phyloP scores from a whole-genome alignment of 2,113 vertebrate species.

The Oreochromis spilurus region DNA sequence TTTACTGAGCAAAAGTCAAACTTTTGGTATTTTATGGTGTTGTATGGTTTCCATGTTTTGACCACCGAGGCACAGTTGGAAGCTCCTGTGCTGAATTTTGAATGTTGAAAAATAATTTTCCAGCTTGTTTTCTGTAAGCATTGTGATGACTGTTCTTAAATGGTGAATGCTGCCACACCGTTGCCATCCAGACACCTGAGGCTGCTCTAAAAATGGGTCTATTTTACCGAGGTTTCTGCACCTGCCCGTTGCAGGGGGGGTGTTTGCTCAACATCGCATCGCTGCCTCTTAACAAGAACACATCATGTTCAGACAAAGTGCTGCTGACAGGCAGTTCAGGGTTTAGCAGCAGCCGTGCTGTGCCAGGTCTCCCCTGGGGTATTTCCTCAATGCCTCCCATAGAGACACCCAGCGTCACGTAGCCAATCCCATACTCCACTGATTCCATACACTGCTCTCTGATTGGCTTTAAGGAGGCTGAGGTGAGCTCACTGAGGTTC shows the following conservation, averaged over 20 bases:
- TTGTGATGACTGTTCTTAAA: slow-evolving; percentile 2
- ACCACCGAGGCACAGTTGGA: neutral
- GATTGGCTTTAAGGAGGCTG: slow-evolving; percentile 48
- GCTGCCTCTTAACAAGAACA: slow-evolving; percentile 24
- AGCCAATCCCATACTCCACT: slow-evolving; percentile 17
- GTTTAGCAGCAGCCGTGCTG: slow-evolving; percentile 55
- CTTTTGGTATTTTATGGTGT: neutral
- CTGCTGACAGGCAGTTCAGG: slow-evolving; percentile 52
- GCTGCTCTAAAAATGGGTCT: slow-evolving; percentile 8
- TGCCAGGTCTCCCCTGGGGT: slow-evolving; percentile 38
- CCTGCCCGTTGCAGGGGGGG: slow-evolving; percentile 3
- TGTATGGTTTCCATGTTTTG: neutral
- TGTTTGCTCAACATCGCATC: neutral
- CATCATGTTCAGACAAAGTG: slow-evolving; percentile 51
- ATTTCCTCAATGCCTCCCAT: slow-evolving; percentile 56
- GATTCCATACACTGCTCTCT: slow-evolving; percentile 10
- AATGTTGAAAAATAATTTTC: neutral
- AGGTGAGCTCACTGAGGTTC: slow-evolving; percentile 54
- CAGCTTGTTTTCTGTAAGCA: neutral
- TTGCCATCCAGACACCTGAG: neutral
- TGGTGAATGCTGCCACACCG: neutral
- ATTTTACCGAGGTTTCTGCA: neutral
- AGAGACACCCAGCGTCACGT: slow-evolving; percentile 26
- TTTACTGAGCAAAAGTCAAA: neutral
- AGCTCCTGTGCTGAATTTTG: neutral